Conservation (phyloP, 1,140 invertebrate genomes). For the Drosophila lowei region DNA sequence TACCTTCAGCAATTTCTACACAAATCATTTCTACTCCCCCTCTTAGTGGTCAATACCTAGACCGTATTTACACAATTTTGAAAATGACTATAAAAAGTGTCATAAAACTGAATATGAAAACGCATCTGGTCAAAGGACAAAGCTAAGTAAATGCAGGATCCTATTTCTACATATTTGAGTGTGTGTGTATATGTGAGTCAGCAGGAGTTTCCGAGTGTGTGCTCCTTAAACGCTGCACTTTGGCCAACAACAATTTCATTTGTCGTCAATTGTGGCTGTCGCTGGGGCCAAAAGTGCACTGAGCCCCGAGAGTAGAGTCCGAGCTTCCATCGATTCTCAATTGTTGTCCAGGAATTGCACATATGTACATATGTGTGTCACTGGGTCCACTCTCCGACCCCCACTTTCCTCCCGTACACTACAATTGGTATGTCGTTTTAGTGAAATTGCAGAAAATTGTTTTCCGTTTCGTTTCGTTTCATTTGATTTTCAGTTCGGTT, state of each 20-base stretch:
- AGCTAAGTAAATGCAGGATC: slow-evolving; percentile 33
- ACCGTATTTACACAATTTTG: slow-evolving; percentile 60
- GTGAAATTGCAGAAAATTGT: slow-evolving; percentile 78
- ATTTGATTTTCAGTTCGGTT: slow-evolving; percentile 57
- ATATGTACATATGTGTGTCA: slow-evolving; percentile 57
- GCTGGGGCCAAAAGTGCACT: not conserved
- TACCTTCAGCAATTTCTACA: not conserved
- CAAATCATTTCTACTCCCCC: not conserved
- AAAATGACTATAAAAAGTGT: slow-evolving; percentile 66
- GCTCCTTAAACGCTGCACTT: slow-evolving; percentile 72
- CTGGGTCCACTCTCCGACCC: slow-evolving; percentile 17
- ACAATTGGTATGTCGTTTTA: slow-evolving; percentile 58
- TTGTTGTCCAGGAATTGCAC: slow-evolving; percentile 29
- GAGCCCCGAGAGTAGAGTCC: slow-evolving; percentile 38
- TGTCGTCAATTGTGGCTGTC: slow-evolving; percentile 42
- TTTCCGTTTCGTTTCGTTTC: slow-evolving; percentile 70
- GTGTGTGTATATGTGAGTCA: slow-evolving; percentile 1
- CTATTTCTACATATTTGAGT: slow-evolving; percentile 7
- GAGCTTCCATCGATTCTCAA: slow-evolving; percentile 62
- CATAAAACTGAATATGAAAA: slow-evolving; percentile 42
- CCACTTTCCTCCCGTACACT: not conserved
- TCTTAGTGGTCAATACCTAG: slow-evolving; percentile 43
- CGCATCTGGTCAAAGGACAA: slow-evolving; percentile 45
- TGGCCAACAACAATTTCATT: slow-evolving; percentile 74
- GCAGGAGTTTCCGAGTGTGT: slow-evolving; percentile 3